These are phyloP conservation scores for Nephrocerus scutellatus DNA, from an alignment of 2,888 invertebrate genomes.

Conservation along the genomic window DNA sequence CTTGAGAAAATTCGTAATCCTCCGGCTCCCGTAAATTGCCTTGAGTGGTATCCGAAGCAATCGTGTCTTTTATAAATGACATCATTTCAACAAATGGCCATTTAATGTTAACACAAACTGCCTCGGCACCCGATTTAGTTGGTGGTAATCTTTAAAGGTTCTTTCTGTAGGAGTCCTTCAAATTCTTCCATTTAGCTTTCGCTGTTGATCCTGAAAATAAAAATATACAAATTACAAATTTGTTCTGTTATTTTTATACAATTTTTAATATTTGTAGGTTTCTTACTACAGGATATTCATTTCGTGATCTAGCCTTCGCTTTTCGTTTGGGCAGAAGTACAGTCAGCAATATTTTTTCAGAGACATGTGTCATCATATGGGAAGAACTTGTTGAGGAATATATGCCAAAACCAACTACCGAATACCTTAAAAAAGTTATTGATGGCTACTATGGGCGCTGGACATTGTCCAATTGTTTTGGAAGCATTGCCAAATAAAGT, in stretches of 20 bases:
- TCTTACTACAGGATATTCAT: constrained; percentile 12
- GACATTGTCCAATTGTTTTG: constrained; percentile 6
- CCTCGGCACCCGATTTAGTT: constrained; percentile 6
- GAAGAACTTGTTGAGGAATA: constrained; percentile 11
- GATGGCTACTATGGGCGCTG: constrained; percentile 2
- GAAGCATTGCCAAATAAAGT: constrained; percentile 9
- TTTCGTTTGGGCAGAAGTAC: constrained; percentile 12
- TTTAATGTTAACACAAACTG: no score
- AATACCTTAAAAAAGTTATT: constrained; percentile 2
- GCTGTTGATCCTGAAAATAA: constrained; percentile 4
- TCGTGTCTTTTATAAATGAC: constrained; percentile 4
- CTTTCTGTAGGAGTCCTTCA: constrained; percentile 2
- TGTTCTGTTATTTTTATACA: neutral
- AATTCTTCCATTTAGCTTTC: constrained; percentile 1
- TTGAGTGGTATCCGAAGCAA: constrained; percentile 5
- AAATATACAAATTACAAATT: constrained; percentile 1
- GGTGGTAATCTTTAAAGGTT: constrained; percentile 2
- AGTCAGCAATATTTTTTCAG: constrained; percentile 10
- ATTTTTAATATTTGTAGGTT: constrained; percentile 11
- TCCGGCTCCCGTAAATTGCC: constrained; percentile 1
- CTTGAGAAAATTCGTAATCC: no score
- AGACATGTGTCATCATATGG: constrained; percentile 13
- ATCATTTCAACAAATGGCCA: no score
- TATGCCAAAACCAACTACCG: constrained; percentile 1
- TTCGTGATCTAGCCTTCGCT: constrained; percentile 10